Evolutionary conservation across 2,888 invertebrate species (phyloP).

Genomic region (Lucinisca nassula): DNA sequence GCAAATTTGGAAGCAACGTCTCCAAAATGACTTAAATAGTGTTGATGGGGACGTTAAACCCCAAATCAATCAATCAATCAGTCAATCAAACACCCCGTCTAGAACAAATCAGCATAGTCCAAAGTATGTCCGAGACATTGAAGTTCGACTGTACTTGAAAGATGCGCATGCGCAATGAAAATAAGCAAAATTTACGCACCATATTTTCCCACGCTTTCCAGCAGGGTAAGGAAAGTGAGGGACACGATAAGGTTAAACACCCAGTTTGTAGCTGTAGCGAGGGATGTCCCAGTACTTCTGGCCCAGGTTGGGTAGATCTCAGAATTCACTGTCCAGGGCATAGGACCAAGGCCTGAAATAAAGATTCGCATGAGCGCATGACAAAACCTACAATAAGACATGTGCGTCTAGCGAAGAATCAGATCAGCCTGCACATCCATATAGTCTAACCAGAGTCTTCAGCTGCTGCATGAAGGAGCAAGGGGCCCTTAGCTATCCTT

Average conservation of each 20-base stretch:
- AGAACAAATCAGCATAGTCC: too few relatives aligned
- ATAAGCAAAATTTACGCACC: constrained; percentile 86
- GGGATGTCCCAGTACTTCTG: constrained; percentile 88
- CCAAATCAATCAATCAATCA: too few relatives aligned
- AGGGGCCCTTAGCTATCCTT: background rate
- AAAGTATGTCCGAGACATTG: too few relatives aligned
- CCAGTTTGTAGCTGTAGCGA: constrained; percentile 89
- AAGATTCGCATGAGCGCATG: background rate
- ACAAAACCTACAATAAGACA: too few relatives aligned
- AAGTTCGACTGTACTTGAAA: too few relatives aligned
- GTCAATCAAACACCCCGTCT: too few relatives aligned
- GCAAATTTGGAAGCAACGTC: too few relatives aligned
- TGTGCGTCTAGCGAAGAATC: background rate
- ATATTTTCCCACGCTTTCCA: constrained; percentile 88
- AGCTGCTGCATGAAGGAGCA: background rate
- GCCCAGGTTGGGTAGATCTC: constrained; percentile 90
- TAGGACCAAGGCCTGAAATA: constrained; percentile 89
- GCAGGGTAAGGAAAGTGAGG: constrained; percentile 89
- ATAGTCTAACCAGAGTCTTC: background rate
- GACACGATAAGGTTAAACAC: constrained; percentile 89
- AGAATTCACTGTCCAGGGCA: constrained; percentile 90
- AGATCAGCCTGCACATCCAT: too few relatives aligned
- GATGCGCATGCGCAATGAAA: too few relatives aligned
- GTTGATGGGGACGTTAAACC: too few relatives aligned
- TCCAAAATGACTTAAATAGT: too few relatives aligned